These are phyloP conservation scores for Hyposoter didymator DNA, from an alignment of 2,888 invertebrate genomes.

Conservation along the genomic window DNA sequence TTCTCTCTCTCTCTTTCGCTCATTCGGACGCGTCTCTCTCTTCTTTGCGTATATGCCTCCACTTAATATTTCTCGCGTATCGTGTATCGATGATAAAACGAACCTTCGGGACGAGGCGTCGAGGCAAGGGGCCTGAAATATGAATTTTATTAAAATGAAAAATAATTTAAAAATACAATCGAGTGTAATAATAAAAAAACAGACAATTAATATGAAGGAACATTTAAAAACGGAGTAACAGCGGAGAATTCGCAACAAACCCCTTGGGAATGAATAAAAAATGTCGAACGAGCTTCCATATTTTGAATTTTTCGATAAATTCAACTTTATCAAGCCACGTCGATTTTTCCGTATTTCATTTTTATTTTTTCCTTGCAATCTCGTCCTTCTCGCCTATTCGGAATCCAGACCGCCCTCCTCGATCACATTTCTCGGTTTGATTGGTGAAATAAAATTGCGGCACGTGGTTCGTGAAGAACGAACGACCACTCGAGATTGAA, in stretches of 20 bases:
- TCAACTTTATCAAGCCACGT: background rate
- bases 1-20: conserved; percentile 13
- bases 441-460: conserved; percentile 56
- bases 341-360: background rate
- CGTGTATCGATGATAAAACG: conserved; percentile 59
- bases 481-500: conserved; percentile 48
- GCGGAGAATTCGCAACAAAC: background rate
- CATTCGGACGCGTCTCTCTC: background rate
- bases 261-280: background rate
- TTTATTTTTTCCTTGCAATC: background rate
- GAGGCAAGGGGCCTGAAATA: conserved; percentile 43
- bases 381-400: background rate
- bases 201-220: background rate
- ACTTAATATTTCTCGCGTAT: conserved; percentile 63
- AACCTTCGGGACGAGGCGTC: conserved; percentile 39
- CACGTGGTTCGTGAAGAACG: conserved; percentile 63
- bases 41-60: conserved; percentile 18
- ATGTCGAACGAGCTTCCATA: background rate
- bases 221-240: background rate
- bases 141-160: conserved; percentile 35
- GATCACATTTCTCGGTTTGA: conserved; percentile 41
- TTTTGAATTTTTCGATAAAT: background rate
- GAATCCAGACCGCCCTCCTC: background rate
- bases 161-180: background rate
- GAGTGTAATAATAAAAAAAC: background rate